These are phyloP conservation scores for Urechis unicinctus DNA, from an alignment of 2,888 invertebrate genomes.

Conservation along the genomic window DNA sequence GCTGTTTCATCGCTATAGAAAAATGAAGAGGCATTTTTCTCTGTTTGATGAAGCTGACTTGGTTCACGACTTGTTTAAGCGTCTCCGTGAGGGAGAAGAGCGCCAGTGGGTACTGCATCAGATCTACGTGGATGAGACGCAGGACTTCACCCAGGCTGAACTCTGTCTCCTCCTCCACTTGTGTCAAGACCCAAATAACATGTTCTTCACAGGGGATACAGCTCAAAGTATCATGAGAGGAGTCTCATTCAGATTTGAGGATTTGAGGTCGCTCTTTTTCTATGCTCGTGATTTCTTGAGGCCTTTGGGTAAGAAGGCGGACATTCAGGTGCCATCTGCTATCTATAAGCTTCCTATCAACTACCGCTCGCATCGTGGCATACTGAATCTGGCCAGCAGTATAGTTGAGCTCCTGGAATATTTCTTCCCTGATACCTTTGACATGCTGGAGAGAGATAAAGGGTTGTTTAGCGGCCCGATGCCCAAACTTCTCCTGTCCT, in stretches of 20 bases:
- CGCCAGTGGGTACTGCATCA: conserved; percentile 27
- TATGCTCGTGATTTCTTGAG: too few species aligned
- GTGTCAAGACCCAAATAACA: conserved; percentile 36
- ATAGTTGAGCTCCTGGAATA: too few species aligned
- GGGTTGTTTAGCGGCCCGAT: conserved; percentile 37
- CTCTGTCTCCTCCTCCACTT: conserved; percentile 31
- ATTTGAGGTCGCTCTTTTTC: conserved; percentile 34
- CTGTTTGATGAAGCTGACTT: conserved; percentile 34
- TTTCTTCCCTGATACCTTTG: conserved; percentile 41
- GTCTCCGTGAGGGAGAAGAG: conserved; percentile 14
- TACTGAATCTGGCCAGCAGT: too few species aligned
- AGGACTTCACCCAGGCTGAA: conserved; percentile 42
- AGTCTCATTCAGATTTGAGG: conserved; percentile 39
- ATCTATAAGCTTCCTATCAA: too few species aligned
- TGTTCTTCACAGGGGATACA: conserved; percentile 35
- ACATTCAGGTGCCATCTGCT: too few species aligned
- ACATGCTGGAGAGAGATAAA: conserved; percentile 34
- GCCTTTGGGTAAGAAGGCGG: too few species aligned
- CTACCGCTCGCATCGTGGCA: too few species aligned
- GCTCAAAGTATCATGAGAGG: conserved; percentile 43
- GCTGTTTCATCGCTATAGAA: conserved; percentile 25
- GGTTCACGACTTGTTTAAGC: conserved; percentile 20
- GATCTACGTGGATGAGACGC: conserved; percentile 41
- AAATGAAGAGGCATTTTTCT: conserved; percentile 21
- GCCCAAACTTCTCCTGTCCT: conserved; percentile 36